Conservation (phyloP, 2,113 vertebrate genomes). For the Peucedramus taeniatus region DNA sequence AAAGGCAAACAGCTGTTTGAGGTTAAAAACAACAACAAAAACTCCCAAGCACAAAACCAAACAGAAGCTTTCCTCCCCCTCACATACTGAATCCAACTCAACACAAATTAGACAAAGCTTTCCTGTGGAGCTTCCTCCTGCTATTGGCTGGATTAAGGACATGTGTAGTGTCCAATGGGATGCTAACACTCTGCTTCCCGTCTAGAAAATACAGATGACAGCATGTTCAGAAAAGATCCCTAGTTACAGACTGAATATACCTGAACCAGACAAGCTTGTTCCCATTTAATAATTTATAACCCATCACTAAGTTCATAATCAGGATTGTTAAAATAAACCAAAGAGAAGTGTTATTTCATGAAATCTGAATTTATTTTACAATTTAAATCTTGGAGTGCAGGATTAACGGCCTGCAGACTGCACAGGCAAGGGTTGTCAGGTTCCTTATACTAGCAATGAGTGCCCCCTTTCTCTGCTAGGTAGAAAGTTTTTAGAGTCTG, state of each 20-base stretch:
- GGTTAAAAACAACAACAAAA: not conserved
- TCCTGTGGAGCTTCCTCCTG: not conserved
- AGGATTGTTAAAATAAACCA: not conserved
- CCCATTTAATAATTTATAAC: not conserved
- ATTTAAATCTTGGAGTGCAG: not conserved
- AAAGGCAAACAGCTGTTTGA: not conserved
- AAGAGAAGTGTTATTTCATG: not conserved
- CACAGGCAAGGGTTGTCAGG: not conserved
- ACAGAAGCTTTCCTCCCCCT: not conserved
- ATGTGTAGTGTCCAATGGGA: not conserved
- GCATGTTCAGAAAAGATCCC: not conserved
- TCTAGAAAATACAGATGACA: not conserved
- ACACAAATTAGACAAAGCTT: not conserved
- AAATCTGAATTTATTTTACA: not conserved
- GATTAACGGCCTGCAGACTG: fast-evolving
- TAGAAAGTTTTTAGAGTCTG: not conserved
- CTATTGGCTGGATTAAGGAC: not conserved
- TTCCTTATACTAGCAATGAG: not conserved
- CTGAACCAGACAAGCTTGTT: not conserved
- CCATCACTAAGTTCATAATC: not conserved
- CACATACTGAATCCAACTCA: not conserved
- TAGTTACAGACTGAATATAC: not conserved
- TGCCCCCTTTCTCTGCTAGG: not conserved
- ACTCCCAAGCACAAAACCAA: not conserved
- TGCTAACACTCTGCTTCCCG: not conserved